phyloP scores from a whole-genome alignment of 2,113 vertebrate genomes.

The Trogon melanurus region DNA sequence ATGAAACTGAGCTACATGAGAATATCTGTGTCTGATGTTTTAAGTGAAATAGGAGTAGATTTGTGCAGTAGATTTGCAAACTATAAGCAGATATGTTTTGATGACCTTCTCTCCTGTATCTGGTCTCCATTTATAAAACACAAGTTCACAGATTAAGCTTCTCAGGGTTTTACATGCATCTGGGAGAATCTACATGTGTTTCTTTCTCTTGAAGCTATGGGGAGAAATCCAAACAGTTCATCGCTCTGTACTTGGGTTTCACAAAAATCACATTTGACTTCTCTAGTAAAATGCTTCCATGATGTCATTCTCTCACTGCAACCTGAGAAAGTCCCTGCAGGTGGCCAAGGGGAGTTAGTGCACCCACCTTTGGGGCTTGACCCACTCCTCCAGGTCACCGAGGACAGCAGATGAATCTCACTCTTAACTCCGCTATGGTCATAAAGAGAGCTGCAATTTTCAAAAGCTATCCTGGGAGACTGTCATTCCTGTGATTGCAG shows the following conservation, averaged over 20 bases:
- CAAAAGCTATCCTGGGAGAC: background rate
- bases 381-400: background rate
- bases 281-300: background rate
- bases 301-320: background rate
- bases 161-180: background rate
- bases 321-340: background rate
- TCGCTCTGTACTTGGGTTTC: background rate
- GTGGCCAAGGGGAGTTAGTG: background rate
- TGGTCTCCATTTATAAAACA: background rate
- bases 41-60: background rate
- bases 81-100: conserved; percentile 19
- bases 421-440: background rate
- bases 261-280: background rate
- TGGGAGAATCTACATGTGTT: background rate
- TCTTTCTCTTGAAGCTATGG: background rate
- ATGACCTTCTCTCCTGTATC: conserved; percentile 5
- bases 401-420: background rate
- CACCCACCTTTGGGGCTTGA: background rate
- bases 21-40: conserved; percentile 6
- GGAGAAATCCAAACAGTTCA: background rate
- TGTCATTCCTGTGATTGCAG: background rate
- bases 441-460: background rate
- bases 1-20: conserved; percentile 14
- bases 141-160: background rate
- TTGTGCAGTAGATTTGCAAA: background rate